A percentile compares a stretch with the other conserved stretches of the same genome.
Evolutionary conservation across 2,888 invertebrate genomes (phyloP).

Genomic region (Elmis aenea): DNA sequence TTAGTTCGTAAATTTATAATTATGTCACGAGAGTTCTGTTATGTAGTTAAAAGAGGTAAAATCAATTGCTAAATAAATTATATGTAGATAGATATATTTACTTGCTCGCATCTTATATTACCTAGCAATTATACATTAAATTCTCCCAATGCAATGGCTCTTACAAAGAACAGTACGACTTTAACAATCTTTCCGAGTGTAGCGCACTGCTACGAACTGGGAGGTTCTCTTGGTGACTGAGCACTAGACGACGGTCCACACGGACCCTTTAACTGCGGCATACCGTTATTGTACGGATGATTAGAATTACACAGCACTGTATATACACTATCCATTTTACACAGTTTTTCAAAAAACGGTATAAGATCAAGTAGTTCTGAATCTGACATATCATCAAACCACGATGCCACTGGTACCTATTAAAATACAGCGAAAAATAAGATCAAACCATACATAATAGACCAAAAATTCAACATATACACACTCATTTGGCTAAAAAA

Average conservation of each 20-base stretch:
- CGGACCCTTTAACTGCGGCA: slow-evolving; percentile 36
- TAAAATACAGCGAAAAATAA: no score
- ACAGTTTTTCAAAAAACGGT: slow-evolving; percentile 96
- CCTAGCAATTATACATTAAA: slow-evolving; percentile 13
- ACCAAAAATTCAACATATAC: no score
- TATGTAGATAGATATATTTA: no score
- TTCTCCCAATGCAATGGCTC: slow-evolving; percentile 25
- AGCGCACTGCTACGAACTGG: slow-evolving; percentile 39
- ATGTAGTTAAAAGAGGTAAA: no score
- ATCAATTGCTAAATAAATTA: no score
- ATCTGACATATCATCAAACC: slow-evolving; percentile 99
- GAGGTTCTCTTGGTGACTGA: slow-evolving; percentile 25
- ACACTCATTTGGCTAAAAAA: neutral
- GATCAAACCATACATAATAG: slow-evolving; percentile 1
- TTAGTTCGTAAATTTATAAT: no score
- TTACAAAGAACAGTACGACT: slow-evolving; percentile 29
- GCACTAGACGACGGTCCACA: slow-evolving; percentile 21
- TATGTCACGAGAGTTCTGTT: no score
- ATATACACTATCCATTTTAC: slow-evolving; percentile 95
- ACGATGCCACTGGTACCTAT: slow-evolving; percentile 96
- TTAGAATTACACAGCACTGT: slow-evolving; percentile 89
- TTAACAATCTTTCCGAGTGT: slow-evolving; percentile 24
- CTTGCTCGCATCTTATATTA: no score
- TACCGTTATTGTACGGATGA: slow-evolving; percentile 65
- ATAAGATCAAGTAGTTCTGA: slow-evolving; percentile 94